A percentile compares a stretch with the other conserved stretches of the same genome.
Evolutionary conservation across 2,113 vertebrate species (phyloP).

Genomic region (Microcebus griseorufus): DNA sequence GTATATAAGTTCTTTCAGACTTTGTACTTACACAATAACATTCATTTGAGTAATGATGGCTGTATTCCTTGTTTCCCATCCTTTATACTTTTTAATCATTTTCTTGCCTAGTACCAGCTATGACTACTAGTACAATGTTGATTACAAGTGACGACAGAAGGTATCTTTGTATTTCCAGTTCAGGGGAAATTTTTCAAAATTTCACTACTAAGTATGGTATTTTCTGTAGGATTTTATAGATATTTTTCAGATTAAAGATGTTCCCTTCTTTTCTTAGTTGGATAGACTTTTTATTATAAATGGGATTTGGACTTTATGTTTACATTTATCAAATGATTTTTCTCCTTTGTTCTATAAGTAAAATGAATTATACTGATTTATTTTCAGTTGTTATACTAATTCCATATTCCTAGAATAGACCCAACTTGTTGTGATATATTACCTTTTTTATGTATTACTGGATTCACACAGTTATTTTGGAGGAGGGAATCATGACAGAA

Average conservation of each 20-base stretch:
- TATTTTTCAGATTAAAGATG: neutral
- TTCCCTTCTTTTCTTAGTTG: neutral
- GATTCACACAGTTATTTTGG: neutral
- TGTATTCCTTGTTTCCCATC: neutral
- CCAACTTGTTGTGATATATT: neutral
- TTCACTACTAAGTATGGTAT: neutral
- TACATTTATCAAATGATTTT: neutral
- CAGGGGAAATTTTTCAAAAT: neutral
- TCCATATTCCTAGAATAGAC: neutral
- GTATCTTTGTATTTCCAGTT: neutral
- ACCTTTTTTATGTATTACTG: neutral
- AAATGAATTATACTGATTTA: neutral
- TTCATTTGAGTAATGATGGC: neutral
- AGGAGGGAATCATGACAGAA: neutral
- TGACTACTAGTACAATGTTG: neutral
- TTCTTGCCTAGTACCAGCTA: neutral
- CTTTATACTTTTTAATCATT: neutral
- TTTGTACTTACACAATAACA: neutral
- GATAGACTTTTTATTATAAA: neutral
- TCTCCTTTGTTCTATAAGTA: neutral
- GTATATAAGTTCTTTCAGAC: neutral
- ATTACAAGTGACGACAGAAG: neutral
- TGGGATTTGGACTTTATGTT: neutral
- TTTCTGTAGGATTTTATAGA: neutral
- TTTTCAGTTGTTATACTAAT: neutral